Base-by-base conservation (phyloP, 2,113 vertebrate species). In the Podarcis cretensis region DNA sequence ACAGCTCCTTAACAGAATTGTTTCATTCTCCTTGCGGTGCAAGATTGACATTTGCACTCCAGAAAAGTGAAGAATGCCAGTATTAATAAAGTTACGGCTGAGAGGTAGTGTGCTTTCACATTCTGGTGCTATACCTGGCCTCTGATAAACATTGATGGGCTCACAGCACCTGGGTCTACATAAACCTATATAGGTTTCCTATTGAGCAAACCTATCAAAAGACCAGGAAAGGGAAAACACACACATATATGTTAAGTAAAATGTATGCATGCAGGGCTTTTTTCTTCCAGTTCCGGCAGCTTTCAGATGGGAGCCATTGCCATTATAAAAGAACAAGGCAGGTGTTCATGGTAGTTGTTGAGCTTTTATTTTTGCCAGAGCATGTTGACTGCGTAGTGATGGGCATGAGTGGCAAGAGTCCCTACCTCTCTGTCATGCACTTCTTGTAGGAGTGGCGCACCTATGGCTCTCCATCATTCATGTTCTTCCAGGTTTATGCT, bases 81-180 rank as follows among this genome's bases (percentile, higher is more conserved):
- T 78, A 63, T 78, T 90, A 82, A 82, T 90, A 94, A 94, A 84
- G 43, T 84, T 32, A 6, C 37, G 21, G 69, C 2, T n/a, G 81
- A 81, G 30, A 76, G 0, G 1, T 59, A 75, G 14, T 16, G n/a
- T 57, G 12, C 21, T 77, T 68, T 69, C 43, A 40, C 14, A 40
- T 54, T 81, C 79, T 66, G 30, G 40, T 40, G 57, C 79, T 68
- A 8, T 25, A 66, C 25, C 84, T 76, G 37, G 8, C 23, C 57
- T 43, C 40, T 86, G n/a, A 23, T 57, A 69, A 77, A 82, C 23
- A n/a, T 27, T 71, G 43, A 3, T 59, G 1, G 57, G 14, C 14
- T 78, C 4, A 59, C 0, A 92, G 25, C 85, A 75, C 2, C 63
- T 87, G 0, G 16, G 21, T 73, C 68, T 13, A 7, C n/a, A 27